Percentiles rank a stretch among this genome's conserved stretches.
phyloP scores from a whole-genome alignment of 2,797 vertebrate species.

The Etheostoma perlongum region DNA sequence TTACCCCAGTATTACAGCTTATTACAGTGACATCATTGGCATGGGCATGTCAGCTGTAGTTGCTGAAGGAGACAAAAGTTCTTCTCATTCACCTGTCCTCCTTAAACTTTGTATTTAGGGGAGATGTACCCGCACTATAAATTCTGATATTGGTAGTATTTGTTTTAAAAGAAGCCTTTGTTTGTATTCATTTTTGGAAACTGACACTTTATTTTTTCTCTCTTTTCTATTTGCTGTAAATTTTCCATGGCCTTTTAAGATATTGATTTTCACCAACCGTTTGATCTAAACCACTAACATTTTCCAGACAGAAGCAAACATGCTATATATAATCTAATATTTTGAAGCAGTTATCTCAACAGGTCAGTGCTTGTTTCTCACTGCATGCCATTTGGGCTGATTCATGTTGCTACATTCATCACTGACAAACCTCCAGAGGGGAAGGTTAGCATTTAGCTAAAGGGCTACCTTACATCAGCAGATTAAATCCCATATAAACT shows the following conservation, averaged over 20 bases:
- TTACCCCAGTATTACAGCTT: no score
- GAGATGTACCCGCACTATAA: neutral
- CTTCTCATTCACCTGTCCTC: neutral
- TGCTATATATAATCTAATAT: slow-evolving; percentile 29
- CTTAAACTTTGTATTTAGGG: neutral
- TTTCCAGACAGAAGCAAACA: slow-evolving; percentile 8
- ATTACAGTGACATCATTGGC: neutral
- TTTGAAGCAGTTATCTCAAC: slow-evolving; percentile 26
- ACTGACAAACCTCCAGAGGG: slow-evolving; percentile 40
- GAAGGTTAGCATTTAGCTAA: slow-evolving; percentile 60
- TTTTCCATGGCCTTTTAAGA: neutral
- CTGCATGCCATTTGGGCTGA: slow-evolving; percentile 15
- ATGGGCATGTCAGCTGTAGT: neutral
- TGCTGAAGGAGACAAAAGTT: no score
- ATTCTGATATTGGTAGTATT: neutral
- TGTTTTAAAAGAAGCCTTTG: neutral
- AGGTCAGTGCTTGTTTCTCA: slow-evolving; percentile 19
- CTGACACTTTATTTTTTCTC: neutral
- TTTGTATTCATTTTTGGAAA: neutral
- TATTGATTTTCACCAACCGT: neutral
- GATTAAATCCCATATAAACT: slow-evolving; percentile 34
- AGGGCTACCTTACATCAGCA: slow-evolving; percentile 38
- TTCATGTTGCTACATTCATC: slow-evolving; percentile 42
- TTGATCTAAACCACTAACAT: neutral
- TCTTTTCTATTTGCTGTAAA: neutral